Evolutionary conservation across 2,797 vertebrate species (phyloP).

Genomic region (Vespertilio murinus): DNA sequence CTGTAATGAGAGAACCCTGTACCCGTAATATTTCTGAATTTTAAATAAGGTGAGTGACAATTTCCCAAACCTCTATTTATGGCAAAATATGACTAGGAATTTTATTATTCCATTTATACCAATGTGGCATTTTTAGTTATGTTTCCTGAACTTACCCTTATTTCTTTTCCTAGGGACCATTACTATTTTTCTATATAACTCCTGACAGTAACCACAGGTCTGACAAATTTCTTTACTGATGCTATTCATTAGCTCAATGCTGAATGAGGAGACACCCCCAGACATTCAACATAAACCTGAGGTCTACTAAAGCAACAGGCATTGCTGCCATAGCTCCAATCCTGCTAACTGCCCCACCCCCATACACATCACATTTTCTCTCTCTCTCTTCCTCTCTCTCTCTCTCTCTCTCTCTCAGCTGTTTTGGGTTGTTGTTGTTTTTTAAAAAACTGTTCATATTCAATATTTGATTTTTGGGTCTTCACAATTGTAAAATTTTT

Average conservation of each 20-base stretch:
- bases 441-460: background rate
- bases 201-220: constrained; percentile 67
- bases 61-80: constrained; percentile 86
- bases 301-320: constrained; percentile 8
- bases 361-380: background rate
- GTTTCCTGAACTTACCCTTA: constrained; percentile 82
- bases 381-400: background rate
- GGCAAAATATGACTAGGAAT: constrained; percentile 85
- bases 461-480: background rate
- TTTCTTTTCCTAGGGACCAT: constrained; percentile 82
- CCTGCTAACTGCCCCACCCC: background rate
- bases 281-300: constrained; percentile 14
- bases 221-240: constrained; percentile 82
- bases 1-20: constrained; percentile 84
- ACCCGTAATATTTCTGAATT: constrained; percentile 87
- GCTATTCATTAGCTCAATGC: constrained; percentile 79
- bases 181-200: constrained; percentile 75
- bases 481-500: background rate
- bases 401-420: too few species aligned
- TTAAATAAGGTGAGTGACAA: constrained; percentile 86
- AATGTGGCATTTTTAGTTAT: constrained; percentile 80
- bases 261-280: constrained; percentile 36
- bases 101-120: constrained; percentile 86
- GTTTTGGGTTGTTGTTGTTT: background rate
- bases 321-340: background rate